phyloP scores from a whole-genome alignment of 64 coral and sea anemone genomes.

The Platygyra sinensis region DNA sequence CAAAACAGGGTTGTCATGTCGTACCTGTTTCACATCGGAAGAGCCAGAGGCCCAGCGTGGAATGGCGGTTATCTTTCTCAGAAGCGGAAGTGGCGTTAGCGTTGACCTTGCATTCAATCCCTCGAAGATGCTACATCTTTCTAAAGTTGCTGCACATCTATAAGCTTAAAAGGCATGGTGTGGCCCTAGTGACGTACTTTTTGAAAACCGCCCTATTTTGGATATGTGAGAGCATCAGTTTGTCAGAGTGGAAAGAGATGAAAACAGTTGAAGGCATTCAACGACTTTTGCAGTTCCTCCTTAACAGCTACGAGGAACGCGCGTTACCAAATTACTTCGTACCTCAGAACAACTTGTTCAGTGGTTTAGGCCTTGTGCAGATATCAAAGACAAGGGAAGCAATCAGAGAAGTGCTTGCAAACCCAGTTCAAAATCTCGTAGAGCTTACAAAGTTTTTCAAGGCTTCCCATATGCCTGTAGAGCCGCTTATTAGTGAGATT shows the following conservation, averaged over 20 bases:
- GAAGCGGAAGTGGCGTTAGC: too few relatives aligned
- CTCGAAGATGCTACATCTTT: too few relatives aligned
- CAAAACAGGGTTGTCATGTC: neutral
- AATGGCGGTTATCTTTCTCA: too few relatives aligned
- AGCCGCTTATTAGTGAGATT: slow-evolving; percentile 11
- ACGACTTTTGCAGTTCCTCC: slow-evolving; percentile 18
- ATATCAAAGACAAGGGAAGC: slow-evolving; percentile 27
- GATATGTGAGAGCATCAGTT: slow-evolving; percentile 23
- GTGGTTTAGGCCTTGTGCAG: slow-evolving; percentile 23
- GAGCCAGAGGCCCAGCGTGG: neutral
- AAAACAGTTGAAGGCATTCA: slow-evolving; percentile 26
- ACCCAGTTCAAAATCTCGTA: slow-evolving; percentile 21
- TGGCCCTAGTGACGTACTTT: slow-evolving; percentile 10
- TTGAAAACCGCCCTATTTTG: slow-evolving; percentile 24
- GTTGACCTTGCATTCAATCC: too few relatives aligned
- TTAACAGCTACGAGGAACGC: slow-evolving; percentile 14
- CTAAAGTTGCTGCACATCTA: too few relatives aligned
- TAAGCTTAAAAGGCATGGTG: neutral
- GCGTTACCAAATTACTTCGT: slow-evolving; percentile 25
- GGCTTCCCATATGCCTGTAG: slow-evolving; percentile 22
- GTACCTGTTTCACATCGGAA: slow-evolving; percentile 21
- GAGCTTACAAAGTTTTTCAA: slow-evolving; percentile 29
- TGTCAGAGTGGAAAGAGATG: slow-evolving; percentile 21
- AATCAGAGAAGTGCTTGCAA: slow-evolving; percentile 22
- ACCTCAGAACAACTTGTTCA: slow-evolving; percentile 22